These are phyloP conservation scores for Microctonus aethiopoides DNA, from an alignment of 2,888 invertebrate genomes.

Conservation along the genomic window DNA sequence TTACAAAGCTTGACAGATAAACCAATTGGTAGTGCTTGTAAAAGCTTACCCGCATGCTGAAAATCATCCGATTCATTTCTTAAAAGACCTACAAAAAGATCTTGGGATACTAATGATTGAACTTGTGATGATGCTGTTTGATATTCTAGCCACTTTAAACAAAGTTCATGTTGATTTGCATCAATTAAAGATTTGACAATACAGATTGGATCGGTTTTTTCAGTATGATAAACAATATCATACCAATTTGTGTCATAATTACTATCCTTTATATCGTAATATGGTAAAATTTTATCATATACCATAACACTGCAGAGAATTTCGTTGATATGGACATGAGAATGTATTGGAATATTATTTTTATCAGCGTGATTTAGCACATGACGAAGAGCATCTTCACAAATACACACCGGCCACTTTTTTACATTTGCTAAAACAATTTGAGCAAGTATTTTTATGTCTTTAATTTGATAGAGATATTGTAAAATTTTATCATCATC, in stretches of 20 bases:
- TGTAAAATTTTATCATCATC: conserved; percentile 41
- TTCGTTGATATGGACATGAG: conserved; percentile 53
- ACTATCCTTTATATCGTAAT: conserved; percentile 44
- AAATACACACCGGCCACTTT: conserved; percentile 57
- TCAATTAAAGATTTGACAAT: conserved; percentile 71
- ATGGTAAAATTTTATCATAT: conserved; percentile 59
- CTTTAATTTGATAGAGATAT: conserved; percentile 56
- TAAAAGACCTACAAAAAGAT: conserved; percentile 71
- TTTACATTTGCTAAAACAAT: conserved; percentile 55
- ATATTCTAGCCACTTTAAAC: conserved; percentile 77
- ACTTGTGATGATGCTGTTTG: conserved; percentile 72
- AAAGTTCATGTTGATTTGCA: conserved; percentile 73
- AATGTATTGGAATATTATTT: conserved; percentile 52
- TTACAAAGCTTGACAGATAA: conserved; percentile 75
- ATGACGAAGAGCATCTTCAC: conserved; percentile 55
- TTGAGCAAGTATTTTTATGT: conserved; percentile 53
- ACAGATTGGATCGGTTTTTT: conserved; percentile 69
- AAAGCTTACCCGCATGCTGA: conserved; percentile 65
- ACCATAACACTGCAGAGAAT: conserved; percentile 56
- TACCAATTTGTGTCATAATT: conserved; percentile 52
- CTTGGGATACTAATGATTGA: conserved; percentile 70
- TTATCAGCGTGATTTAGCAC: conserved; percentile 51
- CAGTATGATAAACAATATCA: conserved; percentile 54
- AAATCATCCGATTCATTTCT: conserved; percentile 67
- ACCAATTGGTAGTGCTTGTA: conserved; percentile 71